Conservation (phyloP, 2,888 invertebrate species). For the Macrosoma leucophasiata region DNA sequence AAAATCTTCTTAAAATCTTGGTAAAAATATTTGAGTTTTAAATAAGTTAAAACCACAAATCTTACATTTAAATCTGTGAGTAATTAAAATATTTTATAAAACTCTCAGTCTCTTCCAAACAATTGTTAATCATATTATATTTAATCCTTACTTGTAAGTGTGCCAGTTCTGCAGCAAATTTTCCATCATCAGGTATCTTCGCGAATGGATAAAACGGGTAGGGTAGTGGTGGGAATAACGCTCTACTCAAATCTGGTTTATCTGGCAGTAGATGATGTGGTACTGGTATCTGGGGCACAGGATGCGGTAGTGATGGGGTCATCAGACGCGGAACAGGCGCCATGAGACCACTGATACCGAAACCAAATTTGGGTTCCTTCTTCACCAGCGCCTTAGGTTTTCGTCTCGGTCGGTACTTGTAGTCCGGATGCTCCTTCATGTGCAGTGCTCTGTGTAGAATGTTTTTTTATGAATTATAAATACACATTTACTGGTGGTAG, state of each 20-base stretch:
- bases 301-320: slow-evolving; percentile 58
- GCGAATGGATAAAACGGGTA: slow-evolving; percentile 82
- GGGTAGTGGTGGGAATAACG: slow-evolving; percentile 82
- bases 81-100: no score
- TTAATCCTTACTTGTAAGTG: slow-evolving; percentile 73
- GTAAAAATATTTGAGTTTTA: no score
- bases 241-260: slow-evolving; percentile 80
- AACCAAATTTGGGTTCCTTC: slow-evolving; percentile 85
- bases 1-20: no score
- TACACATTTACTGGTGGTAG: no score
- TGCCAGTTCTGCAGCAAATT: slow-evolving; percentile 82
- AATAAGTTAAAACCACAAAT: no score
- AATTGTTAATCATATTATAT: no score
- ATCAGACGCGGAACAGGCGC: slow-evolving; percentile 74
- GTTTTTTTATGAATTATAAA: no score
- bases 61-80: no score
- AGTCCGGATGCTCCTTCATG: slow-evolving; percentile 96
- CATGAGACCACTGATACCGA: slow-evolving; percentile 79
- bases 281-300: slow-evolving; percentile 60
- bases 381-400: slow-evolving; percentile 91
- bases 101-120: no score
- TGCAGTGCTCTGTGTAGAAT: slow-evolving; percentile 84
- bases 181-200: slow-evolving; percentile 72
- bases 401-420: slow-evolving; percentile 91
- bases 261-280: slow-evolving; percentile 70